phyloP scores from a whole-genome alignment of 2,797 vertebrate species.

The Holocentrus rufus region DNA sequence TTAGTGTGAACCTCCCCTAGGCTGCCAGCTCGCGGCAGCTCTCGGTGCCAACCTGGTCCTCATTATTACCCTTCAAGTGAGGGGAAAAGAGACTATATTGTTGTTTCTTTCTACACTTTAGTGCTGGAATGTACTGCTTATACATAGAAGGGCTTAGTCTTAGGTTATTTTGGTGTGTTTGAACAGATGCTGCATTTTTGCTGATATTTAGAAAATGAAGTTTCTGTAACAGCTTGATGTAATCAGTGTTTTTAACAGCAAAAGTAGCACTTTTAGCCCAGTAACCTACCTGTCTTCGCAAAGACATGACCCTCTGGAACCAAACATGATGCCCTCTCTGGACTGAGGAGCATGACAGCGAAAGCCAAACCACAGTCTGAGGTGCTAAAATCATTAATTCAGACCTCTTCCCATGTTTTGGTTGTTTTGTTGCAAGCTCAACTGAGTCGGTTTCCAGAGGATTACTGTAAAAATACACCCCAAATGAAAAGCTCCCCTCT shows the following conservation, averaged over 20 bases:
- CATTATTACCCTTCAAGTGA: constrained; percentile 73
- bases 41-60: constrained; percentile 64
- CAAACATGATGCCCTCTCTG: not conserved
- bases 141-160: constrained; percentile 11
- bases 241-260: not conserved
- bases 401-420: not conserved
- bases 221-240: not conserved
- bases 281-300: not conserved
- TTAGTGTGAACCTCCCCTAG: constrained; percentile 79
- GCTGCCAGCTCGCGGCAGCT: constrained; percentile 59
- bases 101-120: not conserved
- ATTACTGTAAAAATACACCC: too few relatives aligned
- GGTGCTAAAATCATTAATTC: not conserved
- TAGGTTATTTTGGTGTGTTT: not conserved
- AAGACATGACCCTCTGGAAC: not conserved
- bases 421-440: too few relatives aligned
- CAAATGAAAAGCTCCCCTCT: too few relatives aligned
- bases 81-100: constrained; percentile 25
- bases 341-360: too few relatives aligned
- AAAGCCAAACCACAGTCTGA: too few relatives aligned
- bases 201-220: constrained; percentile 5
- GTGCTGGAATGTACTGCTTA: constrained; percentile 26
- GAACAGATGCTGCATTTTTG: not conserved
- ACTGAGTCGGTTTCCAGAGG: too few relatives aligned
- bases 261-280: too few relatives aligned